Conservation (phyloP, 2,888 invertebrate genomes). For the Cyclophora punctaria region DNA sequence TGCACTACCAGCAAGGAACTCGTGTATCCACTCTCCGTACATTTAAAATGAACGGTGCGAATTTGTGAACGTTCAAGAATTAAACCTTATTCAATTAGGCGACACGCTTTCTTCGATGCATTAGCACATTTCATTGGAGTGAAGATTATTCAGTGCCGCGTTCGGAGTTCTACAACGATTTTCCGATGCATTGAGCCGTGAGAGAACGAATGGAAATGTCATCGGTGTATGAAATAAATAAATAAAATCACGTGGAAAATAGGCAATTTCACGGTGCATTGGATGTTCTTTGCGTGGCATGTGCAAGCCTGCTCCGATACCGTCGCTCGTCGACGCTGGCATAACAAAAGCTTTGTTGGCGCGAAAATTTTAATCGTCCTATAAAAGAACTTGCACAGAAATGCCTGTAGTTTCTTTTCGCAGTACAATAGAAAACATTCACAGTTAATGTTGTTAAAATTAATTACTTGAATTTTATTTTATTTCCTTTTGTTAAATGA, state of each 20-base stretch:
- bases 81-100: constrained; percentile 37
- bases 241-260: constrained; percentile 74
- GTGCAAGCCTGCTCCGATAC: constrained; percentile 36
- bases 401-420: too few relatives aligned
- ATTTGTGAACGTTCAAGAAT: constrained; percentile 38
- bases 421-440: too few relatives aligned
- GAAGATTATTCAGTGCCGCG: constrained; percentile 21
- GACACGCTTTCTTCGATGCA: constrained; percentile 14
- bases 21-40: constrained; percentile 34
- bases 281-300: constrained; percentile 60
- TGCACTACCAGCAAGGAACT: constrained; percentile 40
- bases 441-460: too few relatives aligned
- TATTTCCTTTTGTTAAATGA: too few relatives aligned
- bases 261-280: constrained; percentile 75
- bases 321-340: constrained; percentile 37
- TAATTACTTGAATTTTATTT: too few relatives aligned
- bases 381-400: neutral
- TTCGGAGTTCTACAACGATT: constrained; percentile 29
- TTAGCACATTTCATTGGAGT: constrained; percentile 21
- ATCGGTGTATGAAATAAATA: constrained; percentile 70
- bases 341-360: constrained; percentile 54
- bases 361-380: constrained; percentile 50
- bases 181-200: constrained; percentile 41
- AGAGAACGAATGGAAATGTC: constrained; percentile 53
- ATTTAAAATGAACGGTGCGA: constrained; percentile 46